Evolutionary conservation across 2,113 vertebrate species (phyloP).

Genomic region (Pipra filicauda): DNA sequence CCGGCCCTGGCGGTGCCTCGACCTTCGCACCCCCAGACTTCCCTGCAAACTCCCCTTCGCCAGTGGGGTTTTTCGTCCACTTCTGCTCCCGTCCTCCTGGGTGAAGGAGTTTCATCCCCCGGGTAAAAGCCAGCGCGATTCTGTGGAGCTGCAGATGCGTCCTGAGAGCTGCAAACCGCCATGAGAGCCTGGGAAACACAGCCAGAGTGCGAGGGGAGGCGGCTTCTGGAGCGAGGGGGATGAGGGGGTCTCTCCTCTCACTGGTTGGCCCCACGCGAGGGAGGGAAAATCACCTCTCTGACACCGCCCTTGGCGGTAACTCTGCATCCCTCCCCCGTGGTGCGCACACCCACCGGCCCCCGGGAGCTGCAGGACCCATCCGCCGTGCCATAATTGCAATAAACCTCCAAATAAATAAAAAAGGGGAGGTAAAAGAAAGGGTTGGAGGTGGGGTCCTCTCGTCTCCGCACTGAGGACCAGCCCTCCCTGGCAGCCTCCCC

Average conservation of each 20-base stretch:
- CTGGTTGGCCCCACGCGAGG: not conserved
- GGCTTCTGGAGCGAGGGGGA: not conserved
- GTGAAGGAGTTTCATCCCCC: not conserved
- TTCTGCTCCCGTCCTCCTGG: not conserved
- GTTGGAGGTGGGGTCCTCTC: rapidly evolving
- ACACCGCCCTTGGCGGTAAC: not conserved
- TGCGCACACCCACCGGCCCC: not conserved
- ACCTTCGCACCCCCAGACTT: not conserved
- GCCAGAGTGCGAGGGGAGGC: not conserved
- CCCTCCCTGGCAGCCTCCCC: not conserved
- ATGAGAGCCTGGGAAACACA: not conserved
- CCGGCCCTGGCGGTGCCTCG: not conserved
- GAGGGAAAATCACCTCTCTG: not conserved
- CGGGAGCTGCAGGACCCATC: not conserved
- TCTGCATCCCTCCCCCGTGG: not conserved
- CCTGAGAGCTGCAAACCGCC: rapidly evolving
- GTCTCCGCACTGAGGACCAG: not conserved
- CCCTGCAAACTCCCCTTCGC: not conserved
- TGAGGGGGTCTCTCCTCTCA: not conserved
- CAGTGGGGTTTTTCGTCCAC: not conserved
- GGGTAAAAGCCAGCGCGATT: not conserved
- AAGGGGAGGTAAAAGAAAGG: not conserved
- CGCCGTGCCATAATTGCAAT: not conserved
- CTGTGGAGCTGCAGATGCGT: not conserved
- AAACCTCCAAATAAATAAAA: not conserved